Conservation (phyloP, 1,140 invertebrate genomes). For the Drepana arcuata region DNA sequence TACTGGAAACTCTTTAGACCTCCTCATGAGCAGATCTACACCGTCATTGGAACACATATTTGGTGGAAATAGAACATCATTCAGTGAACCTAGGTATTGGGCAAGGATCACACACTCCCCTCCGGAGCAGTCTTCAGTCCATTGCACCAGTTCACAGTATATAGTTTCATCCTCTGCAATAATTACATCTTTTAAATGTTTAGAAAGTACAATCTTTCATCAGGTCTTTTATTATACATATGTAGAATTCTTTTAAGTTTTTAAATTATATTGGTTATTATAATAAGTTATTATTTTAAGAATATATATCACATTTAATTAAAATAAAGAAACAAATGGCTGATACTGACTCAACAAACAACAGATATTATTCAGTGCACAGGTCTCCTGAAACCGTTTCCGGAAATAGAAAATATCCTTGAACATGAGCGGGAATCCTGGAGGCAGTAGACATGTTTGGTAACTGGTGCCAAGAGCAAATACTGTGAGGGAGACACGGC, state of each 20-base stretch:
- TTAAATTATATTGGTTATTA: too few relatives aligned
- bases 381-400: slow-evolving; percentile 73
- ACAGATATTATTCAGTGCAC: slow-evolving; percentile 58
- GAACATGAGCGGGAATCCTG: slow-evolving; percentile 76
- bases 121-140: slow-evolving; percentile 56
- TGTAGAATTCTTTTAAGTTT: too few relatives aligned
- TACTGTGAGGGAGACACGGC: slow-evolving; percentile 76
- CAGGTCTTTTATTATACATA: too few relatives aligned
- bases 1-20: slow-evolving; percentile 77
- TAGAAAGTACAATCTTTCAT: too few relatives aligned
- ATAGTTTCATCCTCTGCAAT: slow-evolving; percentile 72
- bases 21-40: slow-evolving; percentile 78
- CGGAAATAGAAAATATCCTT: slow-evolving; percentile 78
- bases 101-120: slow-evolving; percentile 72
- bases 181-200: too few relatives aligned
- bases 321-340: too few relatives aligned
- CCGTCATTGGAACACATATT: slow-evolving; percentile 68
- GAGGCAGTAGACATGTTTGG: slow-evolving; percentile 73
- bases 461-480: slow-evolving; percentile 74
- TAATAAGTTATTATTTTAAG: too few relatives aligned
- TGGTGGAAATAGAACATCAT: slow-evolving; percentile 76
- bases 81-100: slow-evolving; percentile 75
- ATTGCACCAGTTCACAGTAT: slow-evolving; percentile 77
- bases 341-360: slow-evolving; percentile 52
- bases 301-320: too few relatives aligned